These are phyloP conservation scores for Egretta garzetta DNA, from an alignment of 2,113 vertebrate species.

Conservation along the genomic window DNA sequence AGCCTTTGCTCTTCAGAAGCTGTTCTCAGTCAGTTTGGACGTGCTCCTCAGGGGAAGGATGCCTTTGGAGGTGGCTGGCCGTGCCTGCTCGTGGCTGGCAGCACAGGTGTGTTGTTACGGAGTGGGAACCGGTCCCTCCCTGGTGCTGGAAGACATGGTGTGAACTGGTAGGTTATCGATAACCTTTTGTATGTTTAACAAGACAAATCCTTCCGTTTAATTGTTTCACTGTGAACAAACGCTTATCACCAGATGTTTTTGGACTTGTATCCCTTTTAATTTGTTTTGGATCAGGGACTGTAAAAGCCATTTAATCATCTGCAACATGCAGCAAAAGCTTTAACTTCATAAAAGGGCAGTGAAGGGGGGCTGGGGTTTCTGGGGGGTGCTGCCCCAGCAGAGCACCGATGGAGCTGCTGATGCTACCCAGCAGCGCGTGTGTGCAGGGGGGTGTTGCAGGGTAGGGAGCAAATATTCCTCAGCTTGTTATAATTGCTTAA, in stretches of 20 bases:
- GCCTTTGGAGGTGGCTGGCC: neutral
- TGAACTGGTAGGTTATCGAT: neutral
- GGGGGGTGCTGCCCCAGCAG: neutral
- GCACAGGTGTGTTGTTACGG: neutral
- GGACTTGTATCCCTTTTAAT: conserved; percentile 2
- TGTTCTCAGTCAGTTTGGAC: neutral
- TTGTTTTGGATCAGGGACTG: conserved; percentile 44
- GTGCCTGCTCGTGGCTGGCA: neutral
- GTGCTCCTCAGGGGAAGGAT: neutral
- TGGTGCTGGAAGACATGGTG: neutral
- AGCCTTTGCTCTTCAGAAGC: neutral
- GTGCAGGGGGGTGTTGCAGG: neutral
- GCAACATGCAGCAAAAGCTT: neutral
- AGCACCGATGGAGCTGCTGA: neutral
- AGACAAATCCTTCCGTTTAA: conserved; percentile 42
- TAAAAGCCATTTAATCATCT: conserved; percentile 27
- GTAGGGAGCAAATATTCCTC: neutral
- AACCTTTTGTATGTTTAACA: conserved; percentile 43
- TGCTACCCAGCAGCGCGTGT: fast-evolving
- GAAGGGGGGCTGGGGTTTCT: neutral
- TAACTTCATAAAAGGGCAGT: neutral
- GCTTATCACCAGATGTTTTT: conserved; percentile 21
- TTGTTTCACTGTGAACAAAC: conserved; percentile 20
- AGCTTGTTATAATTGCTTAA: neutral
- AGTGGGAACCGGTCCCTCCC: neutral